These are phyloP conservation scores for Eudasyphora cyanicolor DNA, from an alignment of 2,888 invertebrate genomes.

Conservation along the genomic window DNA sequence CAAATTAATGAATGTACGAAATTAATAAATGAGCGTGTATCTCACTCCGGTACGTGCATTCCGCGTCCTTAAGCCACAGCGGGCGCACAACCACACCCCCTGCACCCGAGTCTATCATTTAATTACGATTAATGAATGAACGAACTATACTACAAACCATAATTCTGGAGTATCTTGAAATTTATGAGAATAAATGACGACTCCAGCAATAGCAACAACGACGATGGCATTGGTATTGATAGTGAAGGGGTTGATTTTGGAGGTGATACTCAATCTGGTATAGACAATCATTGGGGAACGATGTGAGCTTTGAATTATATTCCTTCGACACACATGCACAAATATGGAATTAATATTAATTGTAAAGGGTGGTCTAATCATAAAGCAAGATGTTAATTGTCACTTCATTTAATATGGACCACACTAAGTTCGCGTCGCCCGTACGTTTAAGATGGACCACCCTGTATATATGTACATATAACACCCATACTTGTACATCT, in stretches of 20 bases:
- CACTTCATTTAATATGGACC: too few species aligned
- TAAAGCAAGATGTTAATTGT: too few species aligned
- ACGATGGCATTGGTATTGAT: not conserved
- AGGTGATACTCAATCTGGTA: not conserved
- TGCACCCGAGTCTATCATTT: not conserved
- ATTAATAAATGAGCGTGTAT: conserved; percentile 46
- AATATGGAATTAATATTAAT: not conserved
- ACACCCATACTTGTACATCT: not conserved
- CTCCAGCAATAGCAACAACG: not conserved
- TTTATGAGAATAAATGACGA: not conserved
- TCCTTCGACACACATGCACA: not conserved
- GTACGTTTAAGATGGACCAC: too few species aligned
- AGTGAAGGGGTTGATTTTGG: not conserved
- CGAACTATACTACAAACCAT: conserved; percentile 1
- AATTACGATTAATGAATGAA: conserved; percentile 29
- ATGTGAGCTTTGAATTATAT: too few species aligned
- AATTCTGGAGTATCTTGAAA: conserved; percentile 13
- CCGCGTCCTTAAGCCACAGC: not conserved
- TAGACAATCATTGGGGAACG: not conserved
- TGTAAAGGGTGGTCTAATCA: too few species aligned
- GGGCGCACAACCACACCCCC: not conserved
- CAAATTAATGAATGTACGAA: conserved; percentile 56
- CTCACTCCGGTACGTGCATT: not conserved
- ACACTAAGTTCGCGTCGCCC: too few species aligned
- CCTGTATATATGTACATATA: too few species aligned